Evolutionary conservation across 1,140 invertebrate species (phyloP), one percentile per base, ranked within the genome.

Genomic region (Listronotus bonariensis): DNA sequence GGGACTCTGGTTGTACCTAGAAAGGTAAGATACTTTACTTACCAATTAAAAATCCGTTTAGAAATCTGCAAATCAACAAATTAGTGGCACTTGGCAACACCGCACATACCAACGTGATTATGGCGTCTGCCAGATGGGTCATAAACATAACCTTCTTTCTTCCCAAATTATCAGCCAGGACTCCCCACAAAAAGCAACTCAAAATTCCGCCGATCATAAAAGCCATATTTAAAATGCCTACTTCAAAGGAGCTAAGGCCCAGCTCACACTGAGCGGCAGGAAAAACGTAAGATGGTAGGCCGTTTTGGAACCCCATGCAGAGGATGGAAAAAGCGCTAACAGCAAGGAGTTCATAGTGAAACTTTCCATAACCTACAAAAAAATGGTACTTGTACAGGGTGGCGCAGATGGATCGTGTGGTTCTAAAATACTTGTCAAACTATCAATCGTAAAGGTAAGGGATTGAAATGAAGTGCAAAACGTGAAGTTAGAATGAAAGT

Each of bases 231-330:
- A 80, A 60, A 11, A 79, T 48, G 10, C 79, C 77, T 51, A 79
- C 72, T 10, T 76, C 58, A n/a, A 62, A 59, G 12, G 78, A 69
- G 7, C 64, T 73, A 31, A 81, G 61, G 6, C 75, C 55, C 11
- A 81, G 67, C 48, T 81, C 79, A 66, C 79, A 81, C 68, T 80
- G 74, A 0, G 78, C 76, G 6, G 77, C 65, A 14, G 78, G 78
- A 14, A 79, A 74, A 14, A 81, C 67, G 61, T 87, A 88, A 0
- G 85, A 85, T 68, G 83, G 84, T 0, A 86, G 76, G 17, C 82
- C 84, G 75, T 86, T 86, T 75, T 87, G 81, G 12, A 84, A 82
- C 15, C 85, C 86, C 12, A 73, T 68, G 51, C 68, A 75, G 51
- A 77, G 67, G 51, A 80, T 78, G 8, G 73, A 70, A 52, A 77